Evolutionary conservation across 2,797 vertebrate species (phyloP), one percentile per base, ranked within the genome.

Genomic region (Kryptopterus vitreolus): DNA sequence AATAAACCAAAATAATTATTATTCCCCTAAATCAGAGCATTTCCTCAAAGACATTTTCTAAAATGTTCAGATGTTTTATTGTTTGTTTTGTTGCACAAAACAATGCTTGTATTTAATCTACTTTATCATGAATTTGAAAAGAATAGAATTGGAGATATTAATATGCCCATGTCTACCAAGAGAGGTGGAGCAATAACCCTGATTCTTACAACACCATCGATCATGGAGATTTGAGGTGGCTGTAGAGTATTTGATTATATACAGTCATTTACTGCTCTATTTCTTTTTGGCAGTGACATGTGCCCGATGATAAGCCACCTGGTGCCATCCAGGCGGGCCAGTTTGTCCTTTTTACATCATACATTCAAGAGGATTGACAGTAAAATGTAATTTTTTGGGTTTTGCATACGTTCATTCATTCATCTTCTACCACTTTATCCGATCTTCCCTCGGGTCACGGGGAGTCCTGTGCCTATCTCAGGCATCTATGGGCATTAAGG

Each of bases 241-340:
- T 53, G 13, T 62, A 31, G 58, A n/a, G 57, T 72, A 50, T 72
- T 33, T 52, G 78, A 72, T 62, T 35, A 33, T 50, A 43, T 75
- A 50, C 61, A 55, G 50, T 68, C 71, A 50, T 58, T 81, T 68
- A 59, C 26, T 50, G 79, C 18, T 57, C 26, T 59, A 48, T 74
- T 65, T 76, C 38, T 66, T 58, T 5, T 48, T 80, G 79, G 61
- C 72, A 62, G 29, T 58, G 73, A 18, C 57, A 31, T 3, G 12
- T 62, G 58, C 38, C 52, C 12, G 11, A 79, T 77, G 43, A 81
- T 70, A 53, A 55, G 74, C 73, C 74, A 62, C 65, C 74, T 62
- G 55, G 55, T 77, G 55, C 74, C 57, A 55, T 70, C 46, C 57
- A 77, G 55, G 2, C 46, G 66, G 24, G 48, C 43, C 57, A 52